Evolutionary conservation across 2,113 vertebrate genomes (phyloP).

Genomic region (Spilogale gracilis): DNA sequence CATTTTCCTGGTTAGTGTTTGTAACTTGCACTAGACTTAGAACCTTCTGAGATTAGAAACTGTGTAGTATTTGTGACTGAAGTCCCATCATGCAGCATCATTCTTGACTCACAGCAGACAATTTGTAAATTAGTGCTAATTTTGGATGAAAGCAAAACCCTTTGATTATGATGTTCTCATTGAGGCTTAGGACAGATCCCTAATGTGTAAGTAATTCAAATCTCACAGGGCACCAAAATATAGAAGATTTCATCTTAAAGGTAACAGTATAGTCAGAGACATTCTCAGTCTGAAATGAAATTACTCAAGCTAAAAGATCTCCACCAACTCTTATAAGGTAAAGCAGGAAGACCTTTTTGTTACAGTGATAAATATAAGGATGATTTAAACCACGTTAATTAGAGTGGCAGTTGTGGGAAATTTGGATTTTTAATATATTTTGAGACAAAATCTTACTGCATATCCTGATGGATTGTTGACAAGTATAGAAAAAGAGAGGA

Average conservation of each 20-base stretch:
- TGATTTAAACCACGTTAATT: neutral
- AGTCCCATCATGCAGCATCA: neutral
- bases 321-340: neutral
- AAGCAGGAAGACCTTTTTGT: neutral
- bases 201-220: slow-evolving; percentile 29
- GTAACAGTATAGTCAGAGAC: neutral
- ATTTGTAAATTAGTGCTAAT: slow-evolving; percentile 25
- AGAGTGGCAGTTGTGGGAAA: neutral
- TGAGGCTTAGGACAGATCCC: neutral
- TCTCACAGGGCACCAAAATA: neutral
- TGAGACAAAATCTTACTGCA: neutral
- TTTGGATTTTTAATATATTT: neutral
- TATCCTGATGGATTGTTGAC: neutral
- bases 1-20: neutral
- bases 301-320: neutral
- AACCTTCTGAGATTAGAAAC: neutral
- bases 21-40: neutral
- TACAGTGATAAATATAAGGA: neutral
- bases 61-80: neutral
- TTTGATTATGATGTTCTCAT: neutral
- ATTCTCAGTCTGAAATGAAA: neutral
- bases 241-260: neutral
- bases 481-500: neutral
- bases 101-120: neutral
- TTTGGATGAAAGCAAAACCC: neutral